Evolutionary conservation across 2,797 vertebrate genomes (phyloP).

Genomic region (Pangasius djambal): DNA sequence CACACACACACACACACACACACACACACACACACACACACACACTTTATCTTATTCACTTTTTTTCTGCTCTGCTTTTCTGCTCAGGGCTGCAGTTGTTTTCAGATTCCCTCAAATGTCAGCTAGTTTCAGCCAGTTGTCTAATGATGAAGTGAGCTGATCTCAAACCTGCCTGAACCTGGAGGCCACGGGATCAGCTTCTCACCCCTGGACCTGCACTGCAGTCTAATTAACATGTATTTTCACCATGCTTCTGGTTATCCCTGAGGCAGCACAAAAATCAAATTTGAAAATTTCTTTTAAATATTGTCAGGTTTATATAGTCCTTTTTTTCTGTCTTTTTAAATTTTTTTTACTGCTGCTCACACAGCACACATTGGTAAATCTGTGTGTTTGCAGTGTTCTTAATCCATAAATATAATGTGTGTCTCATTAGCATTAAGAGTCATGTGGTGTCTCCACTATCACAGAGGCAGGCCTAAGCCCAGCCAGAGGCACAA

Average conservation of each 20-base stretch:
- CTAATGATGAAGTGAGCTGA: slow-evolving; percentile 80
- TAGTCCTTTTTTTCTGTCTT: not conserved
- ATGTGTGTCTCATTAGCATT: slow-evolving; percentile 78
- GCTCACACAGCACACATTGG: slow-evolving; percentile 70
- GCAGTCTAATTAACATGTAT: slow-evolving; percentile 81
- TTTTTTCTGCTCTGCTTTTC: not conserved
- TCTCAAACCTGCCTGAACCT: slow-evolving; percentile 77
- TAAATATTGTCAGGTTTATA: slow-evolving; percentile 70
- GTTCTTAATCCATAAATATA: slow-evolving; percentile 12
- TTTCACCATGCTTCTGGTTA: slow-evolving; percentile 78
- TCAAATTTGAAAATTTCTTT: slow-evolving; percentile 71
- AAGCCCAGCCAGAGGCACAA: slow-evolving; percentile 80
- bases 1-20: not conserved
- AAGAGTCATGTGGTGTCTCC: slow-evolving; percentile 75
- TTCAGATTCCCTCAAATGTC: slow-evolving; percentile 34
- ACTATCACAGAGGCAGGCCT: slow-evolving; percentile 76
- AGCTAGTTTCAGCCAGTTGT: slow-evolving; percentile 64
- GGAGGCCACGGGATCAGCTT: slow-evolving; percentile 75
- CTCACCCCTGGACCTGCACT: slow-evolving; percentile 19
- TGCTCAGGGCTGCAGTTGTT: slow-evolving; percentile 34
- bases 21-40: no score
- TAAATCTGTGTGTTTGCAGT: not conserved
- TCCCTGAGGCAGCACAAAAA: slow-evolving; percentile 74
- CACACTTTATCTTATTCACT: not conserved
- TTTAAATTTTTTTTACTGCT: slow-evolving; percentile 45